Evolutionary conservation across 2,888 invertebrate genomes (phyloP).

Genomic region (Calameuta filiformis): DNA sequence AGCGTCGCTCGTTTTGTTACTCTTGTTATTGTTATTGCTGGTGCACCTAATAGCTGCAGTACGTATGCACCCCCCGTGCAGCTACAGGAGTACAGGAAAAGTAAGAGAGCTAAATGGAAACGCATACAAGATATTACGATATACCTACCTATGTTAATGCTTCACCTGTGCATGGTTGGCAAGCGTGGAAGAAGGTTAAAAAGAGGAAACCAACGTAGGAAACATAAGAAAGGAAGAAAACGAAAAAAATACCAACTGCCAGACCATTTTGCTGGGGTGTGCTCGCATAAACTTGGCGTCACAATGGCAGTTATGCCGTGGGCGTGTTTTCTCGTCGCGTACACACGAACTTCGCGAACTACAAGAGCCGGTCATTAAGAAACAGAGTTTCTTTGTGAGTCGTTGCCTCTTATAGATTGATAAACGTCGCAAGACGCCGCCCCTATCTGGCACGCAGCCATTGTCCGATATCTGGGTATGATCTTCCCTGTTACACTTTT

Average conservation of each 20-base stretch:
- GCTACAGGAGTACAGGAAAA: neutral
- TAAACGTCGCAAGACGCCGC: conserved; percentile 42
- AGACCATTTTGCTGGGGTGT: neutral
- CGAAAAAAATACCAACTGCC: neutral
- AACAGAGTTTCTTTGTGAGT: conserved; percentile 36
- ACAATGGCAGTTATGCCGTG: conserved; percentile 20
- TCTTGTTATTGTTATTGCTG: neutral
- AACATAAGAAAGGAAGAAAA: neutral
- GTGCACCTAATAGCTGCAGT: neutral
- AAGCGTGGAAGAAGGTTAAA: neutral
- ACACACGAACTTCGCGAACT: neutral
- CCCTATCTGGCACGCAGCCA: conserved; percentile 54
- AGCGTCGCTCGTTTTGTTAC: neutral
- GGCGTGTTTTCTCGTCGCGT: conserved; percentile 13
- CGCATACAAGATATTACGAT: neutral
- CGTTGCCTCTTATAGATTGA: conserved; percentile 36
- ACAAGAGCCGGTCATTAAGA: conserved; percentile 37
- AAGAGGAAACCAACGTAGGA: neutral
- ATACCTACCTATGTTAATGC: neutral
- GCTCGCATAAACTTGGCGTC: conserved; percentile 13
- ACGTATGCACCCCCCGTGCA: neutral
- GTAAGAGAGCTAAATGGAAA: neutral
- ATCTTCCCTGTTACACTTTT: conserved; percentile 24
- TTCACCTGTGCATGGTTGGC: neutral
- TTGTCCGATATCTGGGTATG: conserved; percentile 45